Evolutionary conservation across 2,888 invertebrate species (phyloP), one percentile per base, ranked within the genome.

Genomic region (Parnassius mnemosyne): DNA sequence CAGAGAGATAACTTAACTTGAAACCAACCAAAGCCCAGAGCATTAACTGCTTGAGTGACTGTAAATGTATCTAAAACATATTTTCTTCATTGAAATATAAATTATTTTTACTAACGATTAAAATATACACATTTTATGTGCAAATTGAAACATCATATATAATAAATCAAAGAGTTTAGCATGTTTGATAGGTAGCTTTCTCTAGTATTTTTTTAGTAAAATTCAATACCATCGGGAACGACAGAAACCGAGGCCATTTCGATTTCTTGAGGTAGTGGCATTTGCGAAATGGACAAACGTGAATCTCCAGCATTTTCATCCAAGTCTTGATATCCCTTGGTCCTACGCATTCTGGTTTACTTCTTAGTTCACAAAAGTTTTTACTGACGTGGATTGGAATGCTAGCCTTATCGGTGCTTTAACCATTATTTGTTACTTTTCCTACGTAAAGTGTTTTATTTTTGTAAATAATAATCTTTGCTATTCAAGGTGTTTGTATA

Each of bases 11-110:
- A 81, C 80, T 96, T 96, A 0, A 97, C 96, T 94, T 97, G 97
- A 80, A 97, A 97, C 93, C 95, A 96, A 46, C 97, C 97, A 84
- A 97, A 97, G 1, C 97, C 97, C 53, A 97, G 92, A 0, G 95
- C 95, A 86, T 97, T 96, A 20, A 97, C 96, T 47, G 97, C 97
- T 87, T 97, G 96, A 57, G 96, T 95, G 9, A 97, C 96, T 10
- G 97, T 97, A 77, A 95, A 97, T 47, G 96, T 96, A 82, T 97
- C 97, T 96, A 85, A 49, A 49, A 49, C 63, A 89, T 89, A 49
- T 43, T 53, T 13, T 54, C 20, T 20, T 54, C 20, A 54, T 43
- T 10, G 16, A 44, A 34, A 9, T 20, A n/a, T 42, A 16, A 12
- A 12, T 10, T 7, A 34, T 53, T 34, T 41, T 34, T 53, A 16